These are phyloP conservation scores for Lepidocyrtinus sp. DNA, from an alignment of 2,888 invertebrate species.

Conservation along the genomic window DNA sequence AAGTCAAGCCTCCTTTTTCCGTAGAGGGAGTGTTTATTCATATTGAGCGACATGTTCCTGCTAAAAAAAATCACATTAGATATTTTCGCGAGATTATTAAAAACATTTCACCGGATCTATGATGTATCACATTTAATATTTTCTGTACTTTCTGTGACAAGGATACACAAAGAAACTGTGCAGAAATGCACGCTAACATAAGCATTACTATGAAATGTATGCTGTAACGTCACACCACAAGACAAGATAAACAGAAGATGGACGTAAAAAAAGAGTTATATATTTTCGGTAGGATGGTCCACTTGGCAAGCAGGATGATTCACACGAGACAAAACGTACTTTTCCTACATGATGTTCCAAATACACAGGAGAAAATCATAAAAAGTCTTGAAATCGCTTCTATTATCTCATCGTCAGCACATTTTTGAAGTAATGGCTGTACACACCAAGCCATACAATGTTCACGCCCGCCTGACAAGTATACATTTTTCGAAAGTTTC, in stretches of 20 bases:
- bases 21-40: too few species aligned
- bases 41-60: too few species aligned
- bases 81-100: too few species aligned
- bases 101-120: too few species aligned
- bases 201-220: not conserved
- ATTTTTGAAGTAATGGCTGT: not conserved
- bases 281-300: slow-evolving; percentile 68
- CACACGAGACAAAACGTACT: slow-evolving; percentile 45
- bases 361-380: not conserved
- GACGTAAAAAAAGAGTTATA: slow-evolving; percentile 25
- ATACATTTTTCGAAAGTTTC: not conserved
- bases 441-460: not conserved
- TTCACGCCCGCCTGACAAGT: not conserved
- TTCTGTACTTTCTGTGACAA: too few species aligned
- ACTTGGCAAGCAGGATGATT: slow-evolving; percentile 67
- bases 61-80: too few species aligned
- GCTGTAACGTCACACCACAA: not conserved
- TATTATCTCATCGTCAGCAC: not conserved
- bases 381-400: not conserved
- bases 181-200: too few species aligned
- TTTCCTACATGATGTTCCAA: not conserved
- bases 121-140: too few species aligned
- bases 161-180: too few species aligned
- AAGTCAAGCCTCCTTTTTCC: too few species aligned
- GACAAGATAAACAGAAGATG: not conserved